Evolutionary conservation across 2,113 vertebrate genomes (phyloP), one percentile per base, ranked within the genome.

Genomic region (Hypanus sabinus): DNA sequence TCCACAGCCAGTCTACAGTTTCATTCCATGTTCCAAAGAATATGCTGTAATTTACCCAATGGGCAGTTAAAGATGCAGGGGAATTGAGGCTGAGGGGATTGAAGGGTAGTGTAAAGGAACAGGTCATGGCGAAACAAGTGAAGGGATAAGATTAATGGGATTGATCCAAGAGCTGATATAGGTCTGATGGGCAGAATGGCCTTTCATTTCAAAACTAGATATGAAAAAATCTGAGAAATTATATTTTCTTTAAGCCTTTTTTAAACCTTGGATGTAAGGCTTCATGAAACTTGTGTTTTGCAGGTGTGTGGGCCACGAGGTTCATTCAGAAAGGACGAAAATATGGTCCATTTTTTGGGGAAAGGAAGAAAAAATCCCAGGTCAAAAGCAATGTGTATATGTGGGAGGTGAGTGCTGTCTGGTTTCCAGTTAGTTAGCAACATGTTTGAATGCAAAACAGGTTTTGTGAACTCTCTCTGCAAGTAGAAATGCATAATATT

Each of bases 371-470:
- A 95, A 97, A 98, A 94, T 99, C 98, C 94, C 98, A 98, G 96
- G 98, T 99, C 95, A 98, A 98, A 94, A 99, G 97, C 96, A 98
- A 98, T 96, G 98, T 99, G 6, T 99, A 98, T 96, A 98, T 99
- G 98, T 99, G 98, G 98, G 98, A 98, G 98, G 98, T 98, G 97
- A 95, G 98, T 95, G 81, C 73, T 93, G 36, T 70, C 55, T 88
- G 79, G 18, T 24, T n/a, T 80, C 7, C 36, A 33, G 30, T 11
- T 81, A 33, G 60, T 93, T 94, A 65, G 57, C n/a, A n/a, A 9
- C 8, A 33, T 7, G 9, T 65, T 90, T 36, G 65, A 68, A 90
- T 62, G 57, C 30, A 20, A 33, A 65, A 65, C 16, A 20, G 9
- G 30, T 65, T 68, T n/a, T 90, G 16, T n/a, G 16, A 68, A 33